A percentile compares a stretch with the other conserved stretches of the same genome.
Evolutionary conservation across 2,113 vertebrate species (phyloP).

Genomic region (Embiotoca jacksoni): DNA sequence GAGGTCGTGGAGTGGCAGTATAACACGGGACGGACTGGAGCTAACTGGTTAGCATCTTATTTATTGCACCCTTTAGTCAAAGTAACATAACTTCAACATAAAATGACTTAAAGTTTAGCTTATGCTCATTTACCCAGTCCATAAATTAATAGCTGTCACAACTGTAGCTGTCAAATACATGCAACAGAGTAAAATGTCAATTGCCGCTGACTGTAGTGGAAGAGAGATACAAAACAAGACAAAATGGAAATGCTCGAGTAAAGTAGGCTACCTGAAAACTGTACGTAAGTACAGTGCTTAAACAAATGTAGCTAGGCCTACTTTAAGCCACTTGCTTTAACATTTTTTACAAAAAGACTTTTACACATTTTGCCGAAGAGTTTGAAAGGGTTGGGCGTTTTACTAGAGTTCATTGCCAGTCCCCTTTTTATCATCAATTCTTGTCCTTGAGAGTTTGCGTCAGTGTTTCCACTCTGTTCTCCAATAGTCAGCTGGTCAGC

Average conservation of each 20-base stretch:
- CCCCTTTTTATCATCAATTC: not conserved
- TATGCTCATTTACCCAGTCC: not conserved
- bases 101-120: not conserved
- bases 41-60: no score
- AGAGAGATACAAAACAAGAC: no score
- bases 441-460: not conserved
- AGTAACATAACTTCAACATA: not conserved
- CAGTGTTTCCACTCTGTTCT: constrained; percentile 1
- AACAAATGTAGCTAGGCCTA: not conserved
- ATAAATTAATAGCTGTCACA: not conserved
- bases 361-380: not conserved
- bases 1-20: no score
- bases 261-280: no score
- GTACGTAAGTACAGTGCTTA: not conserved
- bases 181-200: no score
- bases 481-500: constrained; percentile 4
- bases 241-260: no score
- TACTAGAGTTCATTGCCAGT: not conserved
- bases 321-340: not conserved
- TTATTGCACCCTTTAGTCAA: no score
- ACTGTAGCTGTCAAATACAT: no score
- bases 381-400: not conserved
- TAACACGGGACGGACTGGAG: no score
- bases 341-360: not conserved
- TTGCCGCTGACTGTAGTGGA: no score